Evolutionary conservation across 92 coral and sea anemone genomes (phyloP).

Genomic region (Parazoanthus swiftii): DNA sequence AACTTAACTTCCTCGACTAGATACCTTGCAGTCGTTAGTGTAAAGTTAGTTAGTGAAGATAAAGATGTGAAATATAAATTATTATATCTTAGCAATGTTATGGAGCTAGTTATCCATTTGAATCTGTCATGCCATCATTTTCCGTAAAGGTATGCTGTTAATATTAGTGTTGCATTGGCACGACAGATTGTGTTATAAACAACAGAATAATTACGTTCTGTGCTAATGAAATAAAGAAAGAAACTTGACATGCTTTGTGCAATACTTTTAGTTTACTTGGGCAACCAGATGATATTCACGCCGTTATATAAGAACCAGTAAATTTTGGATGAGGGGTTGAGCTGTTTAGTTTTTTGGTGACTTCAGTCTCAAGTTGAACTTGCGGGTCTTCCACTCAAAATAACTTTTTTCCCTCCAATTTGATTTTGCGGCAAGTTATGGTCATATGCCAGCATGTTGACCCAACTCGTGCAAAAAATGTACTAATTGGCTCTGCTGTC

Average conservation of each 20-base stretch:
- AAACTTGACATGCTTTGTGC: background rate
- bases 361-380: no score
- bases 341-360: no score
- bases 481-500: no score
- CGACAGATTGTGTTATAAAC: background rate
- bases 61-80: background rate
- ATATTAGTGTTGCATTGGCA: constrained; percentile 5
- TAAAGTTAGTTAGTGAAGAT: background rate
- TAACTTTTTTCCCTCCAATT: no score
- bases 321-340: no score
- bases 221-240: background rate
- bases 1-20: background rate
- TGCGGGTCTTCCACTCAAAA: no score
- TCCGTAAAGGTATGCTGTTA: background rate
- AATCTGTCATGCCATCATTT: background rate
- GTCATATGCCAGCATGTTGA: no score
- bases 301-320: no score
- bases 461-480: no score
- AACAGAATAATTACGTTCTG: background rate
- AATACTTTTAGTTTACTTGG: no score
- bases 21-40: background rate
- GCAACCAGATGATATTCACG: no score
- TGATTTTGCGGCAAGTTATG: no score
- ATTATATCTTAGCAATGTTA: background rate
- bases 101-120: constrained; percentile 4